Base-by-base conservation (phyloP, 2,888 invertebrate genomes). In the Hypolimnas misippus region DNA sequence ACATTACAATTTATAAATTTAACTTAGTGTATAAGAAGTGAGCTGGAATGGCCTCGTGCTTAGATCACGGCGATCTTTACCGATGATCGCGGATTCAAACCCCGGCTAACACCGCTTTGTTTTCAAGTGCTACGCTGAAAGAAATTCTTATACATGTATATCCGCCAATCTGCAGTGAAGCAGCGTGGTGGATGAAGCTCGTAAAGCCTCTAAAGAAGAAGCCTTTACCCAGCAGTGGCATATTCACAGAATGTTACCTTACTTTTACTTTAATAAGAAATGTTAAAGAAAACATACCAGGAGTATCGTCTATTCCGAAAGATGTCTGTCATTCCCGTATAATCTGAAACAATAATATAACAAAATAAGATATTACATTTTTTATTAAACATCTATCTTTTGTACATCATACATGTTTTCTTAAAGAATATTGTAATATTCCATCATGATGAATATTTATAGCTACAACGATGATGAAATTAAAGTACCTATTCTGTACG, bases 311-410 rank as follows among this genome's bases (percentile, higher is more conserved):
- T 74, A 59, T 50, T 68, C 62, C 53, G 53, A 69, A 70, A 73
- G 70, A 68, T 65, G 69, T 72, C 72, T 76, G 78, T 83, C 89
- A 90, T 90, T 76, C 78, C 88, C 73, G 79, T 75, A 72, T 66
- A 69, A 80, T 83, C 89, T 90, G 89, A 55, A 89, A 89, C 77
- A 81, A 84, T 54, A 33, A 33, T 40, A 66, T 61, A 59, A 65
- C 14, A 62, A 50, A 40, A 50, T 19, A 42, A 16, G 29, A 21
- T 46, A 57, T 52, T 61, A 51, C 31, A 63, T n/a, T 25, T 46
- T 49, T 50, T 46, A n/a, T n/a, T n/a, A n/a, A 12, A 21, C 6
- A 5, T 46, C 5, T 10, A 25, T 19, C 21, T n/a, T 46, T 46
- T 21, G 46, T 46, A 25, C 2, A 10, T 17, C 7, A 4, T n/a